Conservation (phyloP, 2,888 invertebrate genomes). For the Drosophila flavopinicola region DNA sequence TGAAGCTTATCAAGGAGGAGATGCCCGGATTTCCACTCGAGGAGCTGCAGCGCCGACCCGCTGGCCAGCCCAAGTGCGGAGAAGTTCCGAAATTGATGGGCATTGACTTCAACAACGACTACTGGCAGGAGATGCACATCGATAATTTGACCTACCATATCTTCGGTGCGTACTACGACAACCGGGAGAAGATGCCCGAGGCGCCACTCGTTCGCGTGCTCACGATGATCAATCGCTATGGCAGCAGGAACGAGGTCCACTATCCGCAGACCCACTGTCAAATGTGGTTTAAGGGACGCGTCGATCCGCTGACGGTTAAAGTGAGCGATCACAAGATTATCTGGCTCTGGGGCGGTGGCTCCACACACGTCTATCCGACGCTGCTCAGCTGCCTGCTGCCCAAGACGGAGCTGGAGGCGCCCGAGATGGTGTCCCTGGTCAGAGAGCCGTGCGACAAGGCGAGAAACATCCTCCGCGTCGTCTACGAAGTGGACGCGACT, state of each 20-base stretch:
- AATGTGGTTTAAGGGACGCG: slow-evolving; percentile 92
- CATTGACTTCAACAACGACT: slow-evolving; percentile 95
- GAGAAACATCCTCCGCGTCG: slow-evolving; percentile 91
- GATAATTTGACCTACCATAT: slow-evolving; percentile 93
- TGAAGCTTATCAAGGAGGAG: slow-evolving; percentile 51
- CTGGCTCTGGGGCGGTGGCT: slow-evolving; percentile 96
- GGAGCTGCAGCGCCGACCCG: slow-evolving; percentile 25
- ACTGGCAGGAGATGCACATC: slow-evolving; percentile 93
- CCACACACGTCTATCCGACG: slow-evolving; percentile 93
- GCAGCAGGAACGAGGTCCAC: slow-evolving; percentile 84
- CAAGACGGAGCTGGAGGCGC: slow-evolving; percentile 19
- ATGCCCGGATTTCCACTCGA: slow-evolving; percentile 61
- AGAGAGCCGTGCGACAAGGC: slow-evolving; percentile 92
- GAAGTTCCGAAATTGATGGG: slow-evolving; percentile 90
- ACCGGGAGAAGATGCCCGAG: slow-evolving; percentile 89
- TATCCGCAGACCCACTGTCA: slow-evolving; percentile 89
- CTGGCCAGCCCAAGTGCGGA: slow-evolving; percentile 21
- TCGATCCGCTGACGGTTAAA: slow-evolving; percentile 90
- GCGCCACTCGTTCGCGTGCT: slow-evolving; percentile 93
- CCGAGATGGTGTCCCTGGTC: slow-evolving; percentile 90
- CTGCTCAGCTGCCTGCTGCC: slow-evolving; percentile 94
- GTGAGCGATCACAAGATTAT: slow-evolving; percentile 94
- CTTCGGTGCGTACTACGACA: slow-evolving; percentile 94
- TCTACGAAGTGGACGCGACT: slow-evolving; percentile 87
- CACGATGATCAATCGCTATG: slow-evolving; percentile 93